phyloP scores from a whole-genome alignment of 2,113 vertebrate species.

The Butorides virescens region DNA sequence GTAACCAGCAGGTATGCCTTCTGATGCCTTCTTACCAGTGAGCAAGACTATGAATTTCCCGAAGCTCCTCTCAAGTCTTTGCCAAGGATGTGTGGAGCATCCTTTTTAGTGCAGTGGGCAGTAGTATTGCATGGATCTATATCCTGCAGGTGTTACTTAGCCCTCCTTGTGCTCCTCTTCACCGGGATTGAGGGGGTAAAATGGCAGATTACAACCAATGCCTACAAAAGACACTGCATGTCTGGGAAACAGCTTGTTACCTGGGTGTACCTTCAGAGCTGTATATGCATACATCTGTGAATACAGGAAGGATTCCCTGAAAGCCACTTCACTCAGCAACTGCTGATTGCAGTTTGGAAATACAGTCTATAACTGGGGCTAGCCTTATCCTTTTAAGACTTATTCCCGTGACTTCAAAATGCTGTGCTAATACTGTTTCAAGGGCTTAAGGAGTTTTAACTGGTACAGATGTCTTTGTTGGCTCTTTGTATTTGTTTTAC shows the following conservation, averaged over 20 bases:
- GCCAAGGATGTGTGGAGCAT: neutral
- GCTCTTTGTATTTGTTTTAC: neutral
- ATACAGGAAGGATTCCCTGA: neutral
- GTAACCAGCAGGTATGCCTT: neutral
- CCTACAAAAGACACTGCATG: neutral
- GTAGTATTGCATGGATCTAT: neutral
- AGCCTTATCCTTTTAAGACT: neutral
- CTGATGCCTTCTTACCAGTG: neutral
- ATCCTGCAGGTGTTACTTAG: neutral
- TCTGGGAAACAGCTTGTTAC: neutral
- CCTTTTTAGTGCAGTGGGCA: neutral
- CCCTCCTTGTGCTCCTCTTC: neutral
- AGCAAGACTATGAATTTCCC: neutral
- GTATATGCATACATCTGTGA: neutral
- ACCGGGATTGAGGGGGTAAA: neutral
- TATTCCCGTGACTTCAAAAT: neutral
- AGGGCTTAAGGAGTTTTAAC: neutral
- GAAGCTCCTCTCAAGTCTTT: neutral
- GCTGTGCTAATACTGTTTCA: neutral
- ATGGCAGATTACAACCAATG: accelerated
- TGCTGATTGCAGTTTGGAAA: neutral
- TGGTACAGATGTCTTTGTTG: neutral
- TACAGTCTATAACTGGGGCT: neutral
- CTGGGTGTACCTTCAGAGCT: neutral
- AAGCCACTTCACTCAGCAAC: neutral